Evolutionary conservation across 1,140 invertebrate genomes (phyloP), one percentile per base, ranked within the genome.

Genomic region (Trachelipus rathkii): DNA sequence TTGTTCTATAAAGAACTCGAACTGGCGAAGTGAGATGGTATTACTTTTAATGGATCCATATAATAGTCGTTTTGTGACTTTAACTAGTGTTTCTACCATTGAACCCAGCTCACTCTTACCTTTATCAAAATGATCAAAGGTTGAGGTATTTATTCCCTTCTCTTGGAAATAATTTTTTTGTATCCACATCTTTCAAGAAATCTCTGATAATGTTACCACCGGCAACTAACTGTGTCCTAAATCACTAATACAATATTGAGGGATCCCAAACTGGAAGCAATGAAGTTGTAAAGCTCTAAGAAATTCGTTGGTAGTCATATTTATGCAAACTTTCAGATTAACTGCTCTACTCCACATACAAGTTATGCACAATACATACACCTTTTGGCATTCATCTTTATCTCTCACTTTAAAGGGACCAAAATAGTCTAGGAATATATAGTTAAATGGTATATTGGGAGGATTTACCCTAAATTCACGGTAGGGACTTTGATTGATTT

Each of bases 271-370:
- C 43, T 74, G n/a, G 43, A 9, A 74, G 0, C n/a, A 15, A 50
- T 74, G 73, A 0, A 60, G 43, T 24, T 74, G 73, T 9, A 74
- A 21, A 6, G 73, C 15, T 24, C 24, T 21, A 10, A 74, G 53
- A 11, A 74, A 74, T 10, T 33, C 67, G 7, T 23, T 23, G 0
- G 43, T 33, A 13, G 0, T 33, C 15, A 67, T 13, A 24, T 74
- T 67, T 13, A 15, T 10, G 21, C 73, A 74, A 10, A 74, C 8
- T 66, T 60, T 21, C 13, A 74, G 24, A 66, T 74, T 74, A 1
- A 74, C 73, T 5, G 73, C 45, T 43, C 73, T 66, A n/a, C 73
- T 74, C 73, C 73, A 74, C 7, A 66, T 10, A 50, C 46, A 74
- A 6, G 73, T 74, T 6, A 74, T 23, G 3, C 19, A 23, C 4